Conservation (phyloP, 2,888 invertebrate genomes). For the Villa cingulata region DNA sequence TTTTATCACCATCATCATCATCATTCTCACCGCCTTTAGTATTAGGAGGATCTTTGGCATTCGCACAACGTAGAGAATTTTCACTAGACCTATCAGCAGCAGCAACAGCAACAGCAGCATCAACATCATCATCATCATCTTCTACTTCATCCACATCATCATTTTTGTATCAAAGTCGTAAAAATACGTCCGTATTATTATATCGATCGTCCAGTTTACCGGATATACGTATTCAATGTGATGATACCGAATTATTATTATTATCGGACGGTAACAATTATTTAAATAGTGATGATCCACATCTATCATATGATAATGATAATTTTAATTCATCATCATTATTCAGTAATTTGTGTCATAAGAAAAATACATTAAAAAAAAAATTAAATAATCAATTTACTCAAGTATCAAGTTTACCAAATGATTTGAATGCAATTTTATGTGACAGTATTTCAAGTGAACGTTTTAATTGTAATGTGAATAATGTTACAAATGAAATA, state of each 20-base stretch:
- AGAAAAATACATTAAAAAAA: no score
- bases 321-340: not conserved
- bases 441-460: constrained; percentile 32
- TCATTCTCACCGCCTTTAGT: constrained; percentile 18
- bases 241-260: no score
- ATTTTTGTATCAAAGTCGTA: not conserved
- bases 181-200: not conserved
- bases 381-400: constrained; percentile 11
- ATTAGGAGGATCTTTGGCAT: constrained; percentile 26
- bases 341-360: not conserved
- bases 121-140: constrained; percentile 30
- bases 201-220: constrained; percentile 27
- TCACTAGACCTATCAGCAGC: no score
- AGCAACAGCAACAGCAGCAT: constrained; percentile 21
- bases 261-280: no score
- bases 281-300: constrained; percentile 2
- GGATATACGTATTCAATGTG: constrained; percentile 25
- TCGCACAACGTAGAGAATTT: no score
- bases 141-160: constrained; percentile 24
- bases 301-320: constrained; percentile 3
- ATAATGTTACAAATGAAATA: not conserved
- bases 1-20: constrained; percentile 27
- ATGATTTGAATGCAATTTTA: constrained; percentile 50
- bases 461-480: constrained; percentile 10
- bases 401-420: constrained; percentile 45